Percentiles rank a stretch among this genome's conserved stretches.
Conservation (phyloP, 2,113 vertebrate species). For the Pseudorhombus dupliciocellatus region DNA sequence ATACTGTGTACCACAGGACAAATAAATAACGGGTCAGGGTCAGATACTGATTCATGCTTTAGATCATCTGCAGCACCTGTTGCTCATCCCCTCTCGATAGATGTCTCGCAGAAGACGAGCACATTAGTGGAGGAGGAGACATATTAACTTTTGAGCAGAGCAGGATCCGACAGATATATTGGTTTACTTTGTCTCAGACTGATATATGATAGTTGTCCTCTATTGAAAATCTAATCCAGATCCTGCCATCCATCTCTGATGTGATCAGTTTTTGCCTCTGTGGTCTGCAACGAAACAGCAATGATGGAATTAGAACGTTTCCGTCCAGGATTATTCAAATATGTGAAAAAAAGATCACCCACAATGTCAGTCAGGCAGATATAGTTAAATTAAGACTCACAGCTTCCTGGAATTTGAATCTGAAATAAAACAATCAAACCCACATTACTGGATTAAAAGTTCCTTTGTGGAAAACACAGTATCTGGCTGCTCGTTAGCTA, state of each 20-base stretch:
- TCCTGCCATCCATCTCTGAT: neutral
- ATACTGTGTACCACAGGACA: neutral
- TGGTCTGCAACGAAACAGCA: no score
- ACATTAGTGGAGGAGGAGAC: neutral
- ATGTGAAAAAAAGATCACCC: no score
- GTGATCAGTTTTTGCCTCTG: neutral
- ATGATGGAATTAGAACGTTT: no score
- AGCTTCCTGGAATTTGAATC: no score
- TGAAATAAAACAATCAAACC: no score
- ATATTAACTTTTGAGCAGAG: conserved; percentile 11
- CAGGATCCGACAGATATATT: conserved; percentile 23
- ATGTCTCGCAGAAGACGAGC: neutral
- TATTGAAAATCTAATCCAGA: conserved; percentile 19
- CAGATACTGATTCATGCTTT: neutral
- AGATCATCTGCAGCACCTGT: neutral
- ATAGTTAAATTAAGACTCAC: no score
- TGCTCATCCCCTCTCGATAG: neutral
- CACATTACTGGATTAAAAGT: no score
- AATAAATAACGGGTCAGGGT: no score
- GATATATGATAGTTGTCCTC: conserved; percentile 17
- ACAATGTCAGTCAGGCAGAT: no score
- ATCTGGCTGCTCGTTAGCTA: no score
- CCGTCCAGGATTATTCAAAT: no score
- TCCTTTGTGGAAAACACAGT: no score
- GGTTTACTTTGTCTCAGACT: conserved; percentile 16